Base-by-base conservation (phyloP, 2,888 invertebrate genomes). In the Tubiluchus corallicola region DNA sequence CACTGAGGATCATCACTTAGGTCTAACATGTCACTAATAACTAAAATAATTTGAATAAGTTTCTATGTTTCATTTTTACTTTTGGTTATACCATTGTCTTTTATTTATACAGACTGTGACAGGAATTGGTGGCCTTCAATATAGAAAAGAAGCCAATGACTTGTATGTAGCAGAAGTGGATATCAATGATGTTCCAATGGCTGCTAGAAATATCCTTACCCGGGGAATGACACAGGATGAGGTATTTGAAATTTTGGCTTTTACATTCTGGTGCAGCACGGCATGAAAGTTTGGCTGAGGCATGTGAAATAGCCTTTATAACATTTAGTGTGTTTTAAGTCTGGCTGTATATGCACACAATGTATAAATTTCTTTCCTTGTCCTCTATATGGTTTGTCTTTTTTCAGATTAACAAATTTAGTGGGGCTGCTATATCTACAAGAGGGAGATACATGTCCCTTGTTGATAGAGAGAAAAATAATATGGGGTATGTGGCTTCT, bases 211-310 rank as follows among this genome's bases (percentile, higher is more conserved):
- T 49, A 61, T 71, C 49, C 63, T 73, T 44, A 73, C 72, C 9
- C 66, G 71, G 52, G 72, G 72, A 40, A 66, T 70, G 20, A 70
- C 70, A 21, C 73, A 73, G 53, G 72, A 73, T 60, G 72, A 72
- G 62, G 72, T 73, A 50, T 47, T 46, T 41, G 3, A n/a, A n/a
- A n/a, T n/a, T n/a, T n/a, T n/a, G n/a, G n/a, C n/a, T n/a, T n/a
- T n/a, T n/a, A n/a, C n/a, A n/a, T n/a, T n/a, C n/a, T n/a, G n/a
- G n/a, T n/a, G n/a, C n/a, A n/a, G n/a, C n/a, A n/a, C n/a, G n/a
- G n/a, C n/a, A n/a, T n/a, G n/a, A n/a, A n/a, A n/a, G n/a, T n/a
- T n/a, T n/a, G n/a, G n/a, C n/a, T n/a, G n/a, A n/a, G n/a, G n/a
- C n/a, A n/a, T n/a, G n/a, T n/a, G n/a, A n/a, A n/a, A n/a, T n/a